Conservation (phyloP, 2,888 invertebrate genomes). For the Cepaea hortensis region DNA sequence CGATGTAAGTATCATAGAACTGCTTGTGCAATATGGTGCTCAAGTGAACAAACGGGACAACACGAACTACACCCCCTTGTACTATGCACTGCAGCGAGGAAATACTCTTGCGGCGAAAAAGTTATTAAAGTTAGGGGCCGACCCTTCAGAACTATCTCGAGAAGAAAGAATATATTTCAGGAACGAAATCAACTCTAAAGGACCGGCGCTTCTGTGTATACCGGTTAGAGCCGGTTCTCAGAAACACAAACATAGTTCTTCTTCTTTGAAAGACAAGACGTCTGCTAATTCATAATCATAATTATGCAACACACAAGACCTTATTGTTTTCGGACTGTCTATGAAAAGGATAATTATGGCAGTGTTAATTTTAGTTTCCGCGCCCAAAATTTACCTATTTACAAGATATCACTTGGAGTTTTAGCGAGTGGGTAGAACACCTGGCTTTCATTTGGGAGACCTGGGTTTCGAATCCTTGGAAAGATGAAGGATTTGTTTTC, state of each 20-base stretch:
- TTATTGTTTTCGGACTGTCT: not conserved
- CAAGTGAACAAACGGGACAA: constrained; percentile 60
- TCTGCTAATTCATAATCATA: not conserved
- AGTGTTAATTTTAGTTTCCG: too few relatives aligned
- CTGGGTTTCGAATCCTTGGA: too few relatives aligned
- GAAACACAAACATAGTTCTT: constrained; percentile 10
- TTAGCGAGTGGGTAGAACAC: too few relatives aligned
- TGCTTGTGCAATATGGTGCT: constrained; percentile 62
- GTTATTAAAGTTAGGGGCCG: constrained; percentile 66
- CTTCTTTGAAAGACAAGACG: not conserved
- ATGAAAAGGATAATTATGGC: too few relatives aligned
- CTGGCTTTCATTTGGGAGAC: too few relatives aligned
- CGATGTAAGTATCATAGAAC: constrained; percentile 66
- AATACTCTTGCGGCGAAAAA: constrained; percentile 64
- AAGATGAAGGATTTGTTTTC: too few relatives aligned
- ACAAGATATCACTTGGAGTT: too few relatives aligned
- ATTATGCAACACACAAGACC: not conserved
- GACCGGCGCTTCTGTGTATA: constrained; percentile 49
- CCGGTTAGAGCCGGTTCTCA: constrained; percentile 9
- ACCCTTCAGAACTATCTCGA: constrained; percentile 50
- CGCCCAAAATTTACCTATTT: too few relatives aligned
- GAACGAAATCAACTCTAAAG: constrained; percentile 42
- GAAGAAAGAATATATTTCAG: constrained; percentile 50
- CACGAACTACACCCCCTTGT: constrained; percentile 57
- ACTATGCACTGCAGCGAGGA: constrained; percentile 61